phyloP scores from a whole-genome alignment of 2,888 invertebrate genomes.

The Lasius platythorax region DNA sequence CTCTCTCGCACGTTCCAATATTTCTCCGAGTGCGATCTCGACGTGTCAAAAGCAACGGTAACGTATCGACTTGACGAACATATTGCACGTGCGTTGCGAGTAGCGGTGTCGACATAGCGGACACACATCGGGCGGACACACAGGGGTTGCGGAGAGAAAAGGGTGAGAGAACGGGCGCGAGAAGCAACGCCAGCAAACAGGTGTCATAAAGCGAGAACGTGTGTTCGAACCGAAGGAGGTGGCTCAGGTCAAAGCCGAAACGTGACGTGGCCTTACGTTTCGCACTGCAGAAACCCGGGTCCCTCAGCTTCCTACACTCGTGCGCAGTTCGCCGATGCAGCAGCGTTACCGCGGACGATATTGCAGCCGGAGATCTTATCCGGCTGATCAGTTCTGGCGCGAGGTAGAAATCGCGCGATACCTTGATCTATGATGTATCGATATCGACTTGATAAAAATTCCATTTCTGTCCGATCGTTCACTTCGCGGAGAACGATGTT shows the following conservation, averaged over 20 bases:
- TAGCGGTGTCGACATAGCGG: slow-evolving; percentile 35
- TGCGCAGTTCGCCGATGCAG: slow-evolving; percentile 52
- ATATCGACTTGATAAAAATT: slow-evolving; percentile 55
- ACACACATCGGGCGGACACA: slow-evolving; percentile 7
- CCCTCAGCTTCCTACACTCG: not conserved
- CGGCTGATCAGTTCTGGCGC: slow-evolving; percentile 41
- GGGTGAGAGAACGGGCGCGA: slow-evolving; percentile 21
- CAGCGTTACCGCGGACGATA: slow-evolving; percentile 49
- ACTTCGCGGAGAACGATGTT: slow-evolving; percentile 31
- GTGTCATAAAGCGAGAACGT: slow-evolving; percentile 81
- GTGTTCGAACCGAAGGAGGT: slow-evolving; percentile 69
- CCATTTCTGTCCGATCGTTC: slow-evolving; percentile 48
- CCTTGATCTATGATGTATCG: slow-evolving; percentile 40
- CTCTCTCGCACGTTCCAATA: slow-evolving; percentile 51
- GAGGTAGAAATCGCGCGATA: slow-evolving; percentile 23
- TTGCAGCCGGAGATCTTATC: slow-evolving; percentile 55
- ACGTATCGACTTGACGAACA: slow-evolving; percentile 61
- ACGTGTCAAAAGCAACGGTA: slow-evolving; percentile 66
- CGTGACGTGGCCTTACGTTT: slow-evolving; percentile 74
- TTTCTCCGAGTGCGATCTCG: slow-evolving; percentile 55
- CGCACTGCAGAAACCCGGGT: slow-evolving; percentile 1
- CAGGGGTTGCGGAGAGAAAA: slow-evolving; percentile 13
- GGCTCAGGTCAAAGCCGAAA: slow-evolving; percentile 69
- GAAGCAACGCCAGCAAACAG: slow-evolving; percentile 78
- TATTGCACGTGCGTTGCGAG: slow-evolving; percentile 65